Base-by-base conservation (phyloP, 2,888 invertebrate species). In the Xylophagus ater region DNA sequence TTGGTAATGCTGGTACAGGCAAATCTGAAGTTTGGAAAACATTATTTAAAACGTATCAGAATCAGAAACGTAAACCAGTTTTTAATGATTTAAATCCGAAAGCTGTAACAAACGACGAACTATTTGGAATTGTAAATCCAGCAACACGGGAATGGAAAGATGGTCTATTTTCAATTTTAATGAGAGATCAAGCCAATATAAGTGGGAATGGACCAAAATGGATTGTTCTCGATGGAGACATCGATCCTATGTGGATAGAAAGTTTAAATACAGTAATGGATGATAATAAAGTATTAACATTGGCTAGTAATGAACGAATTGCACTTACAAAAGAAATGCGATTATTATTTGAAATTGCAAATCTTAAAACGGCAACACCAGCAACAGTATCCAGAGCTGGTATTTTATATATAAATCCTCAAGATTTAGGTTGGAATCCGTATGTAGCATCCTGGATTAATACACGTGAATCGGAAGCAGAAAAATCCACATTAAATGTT, bases 241-340 rank as follows among this genome's bases (percentile, higher is more conserved):
- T 94, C 51, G 93, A 94, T 69, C 93, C 93, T 2, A 93, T 93
- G 92, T 94, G 93, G 94, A 94, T 94, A 54, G 93, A 94, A 65
- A 92, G 90, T 21, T 71, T 94, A 19, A 94, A 94, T 58, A 94
- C 93, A 3, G 78, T 94, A 13, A 94, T 94, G 93, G 94, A 94
- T 60, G 94, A 94, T 58, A 94, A 94, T 62, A 94, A 94, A 70
- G 82, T 81, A 4, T 60, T 94, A 46, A 94, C 93, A 0, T 65
- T 94, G 50, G 93, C 93, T 5, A 90, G 90, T 61, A 93, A 94
- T 55, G 94, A 94, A 65, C 74, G 94, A 38, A 93, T 94, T 41
- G 88, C 93, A 0, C 66, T 94, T 36, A 92, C 87, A 0, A 79
- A 81, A 48, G 70, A 77, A 19, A 93, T 94, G 93, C 71, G 93